A percentile compares a stretch with the other conserved stretches of the same genome.
These are phyloP conservation scores for Perognathus longimembris DNA, from an alignment of 2,113 vertebrate species.

Conservation along the genomic window DNA sequence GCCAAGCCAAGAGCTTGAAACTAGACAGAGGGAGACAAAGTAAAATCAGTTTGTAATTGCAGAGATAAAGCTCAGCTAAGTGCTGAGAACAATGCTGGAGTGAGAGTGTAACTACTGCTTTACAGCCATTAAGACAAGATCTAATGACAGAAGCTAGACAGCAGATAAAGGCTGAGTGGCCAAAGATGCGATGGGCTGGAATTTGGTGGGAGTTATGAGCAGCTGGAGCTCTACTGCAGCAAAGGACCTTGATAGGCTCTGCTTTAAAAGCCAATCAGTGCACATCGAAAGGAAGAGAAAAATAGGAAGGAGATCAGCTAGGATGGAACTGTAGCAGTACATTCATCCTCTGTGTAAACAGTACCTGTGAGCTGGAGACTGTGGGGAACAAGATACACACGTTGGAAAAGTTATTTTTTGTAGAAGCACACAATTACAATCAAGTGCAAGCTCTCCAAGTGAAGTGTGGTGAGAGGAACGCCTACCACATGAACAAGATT, in stretches of 20 bases:
- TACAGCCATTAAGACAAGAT: neutral
- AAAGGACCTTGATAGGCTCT: neutral
- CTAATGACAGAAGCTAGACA: neutral
- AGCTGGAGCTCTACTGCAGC: neutral
- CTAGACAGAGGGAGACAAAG: neutral
- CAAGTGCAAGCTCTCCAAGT: neutral
- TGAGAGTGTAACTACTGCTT: neutral
- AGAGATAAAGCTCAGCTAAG: neutral
- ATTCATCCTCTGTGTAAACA: neutral
- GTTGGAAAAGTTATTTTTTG: neutral
- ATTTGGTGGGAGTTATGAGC: neutral
- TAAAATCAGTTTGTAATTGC: neutral
- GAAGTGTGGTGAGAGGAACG: neutral
- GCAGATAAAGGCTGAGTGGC: neutral
- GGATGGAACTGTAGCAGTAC: neutral
- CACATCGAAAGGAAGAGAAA: neutral
- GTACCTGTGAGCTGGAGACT: neutral
- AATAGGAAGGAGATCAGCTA: neutral
- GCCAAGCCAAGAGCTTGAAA: neutral
- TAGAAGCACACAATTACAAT: neutral
- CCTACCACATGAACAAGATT: neutral
- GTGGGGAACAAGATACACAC: neutral
- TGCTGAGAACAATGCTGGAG: neutral
- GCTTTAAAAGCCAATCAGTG: neutral
- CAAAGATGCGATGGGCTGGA: neutral